A percentile compares a stretch with the other conserved stretches of the same genome.
phyloP scores from a whole-genome alignment of 2,888 invertebrate genomes.

The Plutella xylostella region DNA sequence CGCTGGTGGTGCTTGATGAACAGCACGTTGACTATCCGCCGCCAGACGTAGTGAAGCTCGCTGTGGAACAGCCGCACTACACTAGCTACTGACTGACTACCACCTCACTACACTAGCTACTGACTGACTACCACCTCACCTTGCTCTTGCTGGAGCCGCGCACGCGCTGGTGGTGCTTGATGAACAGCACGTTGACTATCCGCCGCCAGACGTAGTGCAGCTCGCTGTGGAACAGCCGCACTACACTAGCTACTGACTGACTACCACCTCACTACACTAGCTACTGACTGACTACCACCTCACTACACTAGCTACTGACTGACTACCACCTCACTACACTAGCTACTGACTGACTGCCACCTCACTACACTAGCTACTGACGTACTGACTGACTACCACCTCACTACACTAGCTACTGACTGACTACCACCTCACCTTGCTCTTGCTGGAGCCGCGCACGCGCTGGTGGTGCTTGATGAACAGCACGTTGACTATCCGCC shows the following conservation, averaged over 20 bases:
- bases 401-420: too few relatives aligned
- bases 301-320: too few relatives aligned
- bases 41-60: conserved; percentile 80
- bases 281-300: too few relatives aligned
- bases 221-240: conserved; percentile 74
- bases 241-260: too few relatives aligned
- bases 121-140: too few relatives aligned
- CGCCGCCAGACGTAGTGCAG: conserved; percentile 82
- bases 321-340: too few relatives aligned
- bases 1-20: conserved; percentile 73
- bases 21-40: conserved; percentile 78
- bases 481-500: conserved; percentile 78
- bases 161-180: conserved; percentile 65
- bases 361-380: too few relatives aligned
- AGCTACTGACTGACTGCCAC: too few relatives aligned
- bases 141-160: conserved; percentile 31
- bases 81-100: too few relatives aligned
- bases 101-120: too few relatives aligned
- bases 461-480: conserved; percentile 73
- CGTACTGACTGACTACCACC: too few relatives aligned
- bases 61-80: conserved; percentile 75
- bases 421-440: conserved; percentile 73
- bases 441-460: conserved; percentile 27
- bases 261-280: too few relatives aligned
- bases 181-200: conserved; percentile 79